A percentile compares a stretch with the other conserved stretches of the same genome.
phyloP scores from a whole-genome alignment of 2,797 vertebrate species.

The Oreortyx pictus region DNA sequence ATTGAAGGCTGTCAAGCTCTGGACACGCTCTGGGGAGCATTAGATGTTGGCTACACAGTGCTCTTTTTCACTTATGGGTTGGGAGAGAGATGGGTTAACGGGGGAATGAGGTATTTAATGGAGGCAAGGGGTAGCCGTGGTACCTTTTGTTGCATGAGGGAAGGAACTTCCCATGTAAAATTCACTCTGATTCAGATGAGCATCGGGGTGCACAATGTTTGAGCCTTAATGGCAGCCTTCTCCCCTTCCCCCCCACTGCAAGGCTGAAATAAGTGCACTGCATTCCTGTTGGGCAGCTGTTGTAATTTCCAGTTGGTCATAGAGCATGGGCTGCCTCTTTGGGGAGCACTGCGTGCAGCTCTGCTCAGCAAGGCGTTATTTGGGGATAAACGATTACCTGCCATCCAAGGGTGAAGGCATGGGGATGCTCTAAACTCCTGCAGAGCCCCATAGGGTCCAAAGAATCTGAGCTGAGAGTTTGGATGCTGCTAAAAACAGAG shows the following conservation, averaged over 20 bases:
- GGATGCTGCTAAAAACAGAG: not conserved
- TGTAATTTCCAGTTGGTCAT: rapidly evolving
- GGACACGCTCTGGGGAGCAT: slow-evolving; percentile 64
- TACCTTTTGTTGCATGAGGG: not conserved
- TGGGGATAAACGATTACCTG: not conserved
- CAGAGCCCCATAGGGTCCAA: rapidly evolving
- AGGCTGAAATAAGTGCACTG: not conserved
- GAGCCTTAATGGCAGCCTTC: not conserved
- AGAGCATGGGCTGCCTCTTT: not conserved
- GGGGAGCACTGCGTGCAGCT: rapidly evolving
- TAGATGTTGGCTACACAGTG: slow-evolving; percentile 46
- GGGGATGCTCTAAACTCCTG: not conserved
- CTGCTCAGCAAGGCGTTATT: not conserved
- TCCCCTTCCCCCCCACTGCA: rapidly evolving
- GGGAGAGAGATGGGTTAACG: slow-evolving; percentile 18
- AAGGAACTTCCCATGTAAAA: not conserved
- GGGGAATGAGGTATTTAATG: not conserved
- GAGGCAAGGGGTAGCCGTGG: not conserved
- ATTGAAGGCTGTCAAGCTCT: slow-evolving; percentile 71
- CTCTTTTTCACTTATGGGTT: not conserved
- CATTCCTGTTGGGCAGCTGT: not conserved
- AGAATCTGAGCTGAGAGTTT: not conserved
- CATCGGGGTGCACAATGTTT: not conserved
- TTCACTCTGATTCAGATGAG: not conserved
- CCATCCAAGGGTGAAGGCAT: rapidly evolving